Evolutionary conservation across 2,797 vertebrate genomes (phyloP), one percentile per base, ranked within the genome.

Genomic region (Cyprinodon diabolis): DNA sequence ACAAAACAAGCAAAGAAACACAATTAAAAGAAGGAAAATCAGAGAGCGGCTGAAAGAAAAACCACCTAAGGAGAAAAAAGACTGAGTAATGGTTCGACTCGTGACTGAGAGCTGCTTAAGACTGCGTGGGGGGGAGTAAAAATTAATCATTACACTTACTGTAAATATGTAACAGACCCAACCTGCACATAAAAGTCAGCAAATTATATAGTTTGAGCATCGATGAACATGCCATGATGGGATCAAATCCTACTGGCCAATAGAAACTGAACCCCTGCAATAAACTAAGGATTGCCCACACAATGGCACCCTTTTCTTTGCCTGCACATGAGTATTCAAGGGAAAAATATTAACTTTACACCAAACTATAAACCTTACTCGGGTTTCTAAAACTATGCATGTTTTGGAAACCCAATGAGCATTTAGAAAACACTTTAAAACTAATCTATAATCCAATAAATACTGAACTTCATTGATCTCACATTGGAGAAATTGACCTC

Each of bases 61-160:
- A 48, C 63, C 47, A 74, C 9, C 63, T 74, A 55, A 10, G 7
- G 76, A 78, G n/a, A 66, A 30, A 66, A 57, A 76, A 52, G 79
- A 80, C 40, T 60, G 66, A 79, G 45, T 67, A 84, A 84, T 85
- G 90, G 45, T 68, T 65, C 55, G 58, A 74, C 76, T 81, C 8
- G 3, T 76, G 85, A 81, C 77, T 69, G 67, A 86, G 21, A 25
- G 83, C 92, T 89, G 81, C 89, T 91, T 93, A 93, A 91, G 89
- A 89, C 89, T 76, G 74, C 4, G 52, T 67, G 78, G 79, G 86
- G 88, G 78, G 58, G 78, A 75, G 77, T 68, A 71, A 43, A 89
- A 87, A 93, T 95, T 90, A 95, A 95, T 95, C 91, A 95, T 95
- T 95, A 95, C 81, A 91, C 87, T 89, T 51, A 89, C 78, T 84